Conservation (phyloP, 2,113 vertebrate genomes). For the Neolamprologus tretocephalus region DNA sequence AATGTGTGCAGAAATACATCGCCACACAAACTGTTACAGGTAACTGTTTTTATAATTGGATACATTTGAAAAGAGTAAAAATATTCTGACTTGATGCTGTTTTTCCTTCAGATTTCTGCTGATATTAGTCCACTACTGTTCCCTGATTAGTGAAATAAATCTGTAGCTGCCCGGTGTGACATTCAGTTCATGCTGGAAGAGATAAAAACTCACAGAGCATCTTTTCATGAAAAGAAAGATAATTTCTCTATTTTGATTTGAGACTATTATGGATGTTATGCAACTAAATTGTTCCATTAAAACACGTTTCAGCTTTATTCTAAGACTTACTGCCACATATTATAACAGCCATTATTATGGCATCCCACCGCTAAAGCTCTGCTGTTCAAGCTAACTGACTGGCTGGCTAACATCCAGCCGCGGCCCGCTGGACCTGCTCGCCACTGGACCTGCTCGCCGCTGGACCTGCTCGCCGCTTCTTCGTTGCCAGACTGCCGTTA, state of each 20-base stretch:
- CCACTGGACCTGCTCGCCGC: rapidly evolving
- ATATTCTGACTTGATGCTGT: background rate
- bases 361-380: background rate
- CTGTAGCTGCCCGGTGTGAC: background rate
- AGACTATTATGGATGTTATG: rapidly evolving
- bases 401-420: background rate
- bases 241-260: background rate
- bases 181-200: background rate
- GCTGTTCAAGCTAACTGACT: background rate
- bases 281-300: background rate
- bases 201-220: background rate
- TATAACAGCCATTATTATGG: background rate
- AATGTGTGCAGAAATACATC: background rate
- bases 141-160: background rate
- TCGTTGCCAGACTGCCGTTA: rapidly evolving
- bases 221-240: background rate
- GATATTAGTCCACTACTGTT: background rate
- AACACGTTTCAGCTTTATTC: background rate
- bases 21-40: background rate
- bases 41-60: background rate
- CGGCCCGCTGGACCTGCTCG: rapidly evolving
- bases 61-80: background rate
- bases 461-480: background rate
- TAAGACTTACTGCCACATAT: background rate
- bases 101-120: background rate